phyloP scores from a whole-genome alignment of 2,888 invertebrate species.

The Limenitis camilla region DNA sequence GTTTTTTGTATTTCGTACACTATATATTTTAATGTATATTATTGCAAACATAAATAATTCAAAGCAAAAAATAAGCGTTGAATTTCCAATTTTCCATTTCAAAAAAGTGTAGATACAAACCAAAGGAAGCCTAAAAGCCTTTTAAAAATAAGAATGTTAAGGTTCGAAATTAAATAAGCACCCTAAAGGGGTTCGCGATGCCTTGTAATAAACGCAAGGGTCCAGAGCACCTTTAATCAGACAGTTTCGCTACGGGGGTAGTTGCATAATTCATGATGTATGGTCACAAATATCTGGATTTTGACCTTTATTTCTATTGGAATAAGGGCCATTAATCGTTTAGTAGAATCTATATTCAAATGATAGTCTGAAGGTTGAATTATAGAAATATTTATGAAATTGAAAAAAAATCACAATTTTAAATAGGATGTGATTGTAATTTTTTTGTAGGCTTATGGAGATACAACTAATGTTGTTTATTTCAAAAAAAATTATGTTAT shows the following conservation, averaged over 20 bases:
- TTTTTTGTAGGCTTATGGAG: too few species aligned
- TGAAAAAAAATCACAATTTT: constrained; percentile 4
- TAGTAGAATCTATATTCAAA: constrained; percentile 10
- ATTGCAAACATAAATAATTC: constrained; percentile 3
- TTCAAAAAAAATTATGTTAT: too few species aligned
- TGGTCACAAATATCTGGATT: constrained; percentile 19
- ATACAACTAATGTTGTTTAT: too few species aligned
- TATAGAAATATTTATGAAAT: constrained; percentile 21
- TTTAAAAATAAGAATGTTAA: constrained; percentile 2
- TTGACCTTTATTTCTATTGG: constrained; percentile 4
- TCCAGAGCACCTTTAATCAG: constrained; percentile 34
- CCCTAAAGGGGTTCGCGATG: constrained; percentile 10
- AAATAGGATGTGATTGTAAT: not conserved
- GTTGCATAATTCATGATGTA: constrained; percentile 43
- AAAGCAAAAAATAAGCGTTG: constrained; percentile 11
- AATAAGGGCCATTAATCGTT: constrained; percentile 6
- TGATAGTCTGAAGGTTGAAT: constrained; percentile 21
- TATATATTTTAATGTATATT: not conserved
- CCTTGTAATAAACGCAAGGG: constrained; percentile 25
- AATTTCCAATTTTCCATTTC: constrained; percentile 15
- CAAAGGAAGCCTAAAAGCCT: not conserved
- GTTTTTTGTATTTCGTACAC: too few species aligned
- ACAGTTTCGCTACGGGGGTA: constrained; percentile 28
- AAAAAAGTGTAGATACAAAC: constrained; percentile 1
- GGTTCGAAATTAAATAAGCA: constrained; percentile 16